Base-by-base conservation (phyloP, 2,888 invertebrate genomes). In the Magallana nippona region DNA sequence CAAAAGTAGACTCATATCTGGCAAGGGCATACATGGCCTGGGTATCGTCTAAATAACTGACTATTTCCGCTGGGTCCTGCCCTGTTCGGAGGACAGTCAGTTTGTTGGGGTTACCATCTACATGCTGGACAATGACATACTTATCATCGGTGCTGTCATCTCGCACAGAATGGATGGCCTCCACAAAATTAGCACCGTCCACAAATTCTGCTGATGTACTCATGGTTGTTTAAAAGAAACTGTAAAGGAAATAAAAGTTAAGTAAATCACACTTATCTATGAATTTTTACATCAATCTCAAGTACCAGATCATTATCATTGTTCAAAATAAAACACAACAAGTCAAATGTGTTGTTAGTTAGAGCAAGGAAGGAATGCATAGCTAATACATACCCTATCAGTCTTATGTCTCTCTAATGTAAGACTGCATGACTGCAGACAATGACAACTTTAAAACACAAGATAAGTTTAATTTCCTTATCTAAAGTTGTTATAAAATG, bases 1-100 rank as follows among this genome's bases (percentile, higher is more conserved):
- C 94, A 87, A 93, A 91, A 10, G 92, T 90, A 27, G 91, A 91
- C 78, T 91, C 89, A 79, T 93, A 91, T 86, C 93, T 89, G 19
- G 93, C 90, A 62, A 94, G 85, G 11, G 89, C 90, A 84, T 93
- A 94, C 91, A 92, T 89, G 60, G 92, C 91, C 84, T 91, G 87
- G 2, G 85, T n/a, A 1, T 91, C 88, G 44, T 91, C 90, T 83
- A 92, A 85, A 71, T 86, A 79, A 0, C 85, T 85, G 1, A 84
- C 87, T 13, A 92, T 82, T 19, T 92, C 91, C 10, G 87, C 84
- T 13, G 89, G 89, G 83, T 88, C 86, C 58, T 90, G 86, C 1
- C 92, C 92, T 3, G 87, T 86, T 63, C 84, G 86, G 0, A 91
- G 13, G 8, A 93, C 88, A 32, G 88, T 87, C 10, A 93, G 62